phyloP scores from a whole-genome alignment of 2,113 vertebrate genomes.

The Sarotherodon lohbergeri region DNA sequence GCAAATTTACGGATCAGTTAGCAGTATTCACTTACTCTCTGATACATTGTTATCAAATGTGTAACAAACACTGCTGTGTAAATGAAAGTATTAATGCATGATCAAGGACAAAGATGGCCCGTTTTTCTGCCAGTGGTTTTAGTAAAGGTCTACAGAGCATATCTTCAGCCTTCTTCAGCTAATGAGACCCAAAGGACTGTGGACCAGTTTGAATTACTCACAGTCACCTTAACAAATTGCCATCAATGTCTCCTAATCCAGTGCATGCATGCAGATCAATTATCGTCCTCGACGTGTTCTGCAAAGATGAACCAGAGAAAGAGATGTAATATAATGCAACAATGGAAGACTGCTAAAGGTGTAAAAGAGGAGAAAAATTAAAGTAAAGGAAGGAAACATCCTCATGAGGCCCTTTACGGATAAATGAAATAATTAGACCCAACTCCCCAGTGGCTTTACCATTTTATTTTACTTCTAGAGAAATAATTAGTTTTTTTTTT shows the following conservation, averaged over 20 bases:
- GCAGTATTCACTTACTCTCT: background rate
- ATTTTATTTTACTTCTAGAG: slow-evolving; percentile 70
- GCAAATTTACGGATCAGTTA: background rate
- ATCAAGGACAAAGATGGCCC: background rate
- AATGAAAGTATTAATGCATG: background rate
- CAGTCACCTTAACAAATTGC: slow-evolving; percentile 41
- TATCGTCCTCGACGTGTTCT: background rate
- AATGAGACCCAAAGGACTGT: slow-evolving; percentile 32
- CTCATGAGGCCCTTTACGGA: slow-evolving; percentile 71
- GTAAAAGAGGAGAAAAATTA: slow-evolving; percentile 35
- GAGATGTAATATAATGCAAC: slow-evolving; percentile 32
- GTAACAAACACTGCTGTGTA: background rate
- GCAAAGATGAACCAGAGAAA: background rate
- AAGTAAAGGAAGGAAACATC: slow-evolving; percentile 55
- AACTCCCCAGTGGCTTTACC: slow-evolving; percentile 67
- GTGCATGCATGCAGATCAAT: background rate
- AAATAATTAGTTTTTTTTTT: slow-evolving; percentile 69
- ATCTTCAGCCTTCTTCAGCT: background rate
- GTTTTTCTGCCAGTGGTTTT: slow-evolving; percentile 4
- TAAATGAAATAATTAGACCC: slow-evolving; percentile 78
- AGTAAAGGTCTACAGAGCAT: slow-evolving; percentile 16
- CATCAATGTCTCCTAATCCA: slow-evolving; percentile 8
- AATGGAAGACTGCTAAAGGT: slow-evolving; percentile 38
- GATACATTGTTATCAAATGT: background rate
- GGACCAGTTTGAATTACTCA: slow-evolving; percentile 22